Conservation (phyloP, 2,797 vertebrate genomes). For the Pangasius mekongensis region DNA sequence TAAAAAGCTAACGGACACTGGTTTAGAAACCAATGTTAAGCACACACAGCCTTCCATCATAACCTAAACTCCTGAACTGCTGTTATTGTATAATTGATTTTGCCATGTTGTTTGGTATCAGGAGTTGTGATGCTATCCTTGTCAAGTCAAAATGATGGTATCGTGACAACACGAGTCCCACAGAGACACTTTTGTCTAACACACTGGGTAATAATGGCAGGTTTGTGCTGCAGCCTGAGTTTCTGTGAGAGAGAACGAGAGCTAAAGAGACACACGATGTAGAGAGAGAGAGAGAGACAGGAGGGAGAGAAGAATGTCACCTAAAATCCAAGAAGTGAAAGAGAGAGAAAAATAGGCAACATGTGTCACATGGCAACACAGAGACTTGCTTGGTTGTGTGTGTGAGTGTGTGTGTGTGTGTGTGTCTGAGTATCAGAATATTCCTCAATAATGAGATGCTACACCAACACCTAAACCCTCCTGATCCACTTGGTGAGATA, state of each 20-base stretch:
- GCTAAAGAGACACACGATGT: conserved; percentile 10
- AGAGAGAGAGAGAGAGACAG: conserved; percentile 12
- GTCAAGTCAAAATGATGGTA: neutral
- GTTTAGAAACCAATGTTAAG: neutral
- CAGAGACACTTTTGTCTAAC: conserved; percentile 42
- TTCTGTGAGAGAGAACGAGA: conserved; percentile 34
- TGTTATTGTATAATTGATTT: neutral
- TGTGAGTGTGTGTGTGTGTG: neutral
- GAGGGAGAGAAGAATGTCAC: neutral
- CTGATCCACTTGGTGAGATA: conserved; percentile 3
- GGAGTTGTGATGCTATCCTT: neutral
- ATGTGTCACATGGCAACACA: neutral
- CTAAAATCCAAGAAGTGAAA: neutral
- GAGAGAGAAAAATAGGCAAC: conserved; percentile 13
- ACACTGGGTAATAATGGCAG: conserved; percentile 34
- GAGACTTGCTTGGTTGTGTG: neutral
- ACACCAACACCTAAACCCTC: conserved; percentile 7
- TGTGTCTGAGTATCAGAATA: neutral
- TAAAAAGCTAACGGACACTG: neutral
- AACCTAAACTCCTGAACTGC: too few relatives aligned
- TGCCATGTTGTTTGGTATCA: neutral
- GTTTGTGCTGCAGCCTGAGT: conserved; percentile 44
- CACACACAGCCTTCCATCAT: neutral
- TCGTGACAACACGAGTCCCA: conserved; percentile 15
- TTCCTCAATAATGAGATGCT: conserved; percentile 7